Percentiles rank a stretch among this genome's conserved stretches.
Conservation (phyloP, 2,113 vertebrate species). For the Cariama cristata region DNA sequence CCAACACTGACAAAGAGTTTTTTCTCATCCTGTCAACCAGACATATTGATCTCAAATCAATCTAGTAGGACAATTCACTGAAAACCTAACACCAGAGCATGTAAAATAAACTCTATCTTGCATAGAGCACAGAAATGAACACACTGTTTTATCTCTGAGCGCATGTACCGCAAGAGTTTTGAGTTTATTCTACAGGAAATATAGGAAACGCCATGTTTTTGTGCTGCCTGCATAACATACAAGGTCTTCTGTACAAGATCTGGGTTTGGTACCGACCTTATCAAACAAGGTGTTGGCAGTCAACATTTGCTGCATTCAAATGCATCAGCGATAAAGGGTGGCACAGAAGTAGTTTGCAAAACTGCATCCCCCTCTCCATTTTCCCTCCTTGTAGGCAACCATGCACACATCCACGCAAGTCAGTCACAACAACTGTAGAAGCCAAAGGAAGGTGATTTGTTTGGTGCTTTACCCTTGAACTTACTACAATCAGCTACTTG, state of each 20-base stretch:
- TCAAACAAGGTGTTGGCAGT: slow-evolving; percentile 42
- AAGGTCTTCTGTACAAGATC: neutral
- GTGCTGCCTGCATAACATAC: neutral
- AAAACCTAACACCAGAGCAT: neutral
- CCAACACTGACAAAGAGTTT: slow-evolving; percentile 46
- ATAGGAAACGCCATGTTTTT: neutral
- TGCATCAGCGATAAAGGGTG: neutral
- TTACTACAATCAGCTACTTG: neutral
- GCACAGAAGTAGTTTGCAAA: slow-evolving; percentile 19
- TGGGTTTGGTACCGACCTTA: slow-evolving; percentile 6
- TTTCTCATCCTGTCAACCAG: slow-evolving; percentile 43
- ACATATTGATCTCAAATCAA: slow-evolving; percentile 54
- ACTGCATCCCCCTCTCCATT: slow-evolving; percentile 13
- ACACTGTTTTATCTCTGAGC: neutral
- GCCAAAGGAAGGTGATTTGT: neutral
- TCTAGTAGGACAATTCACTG: slow-evolving; percentile 52
- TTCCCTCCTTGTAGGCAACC: neutral
- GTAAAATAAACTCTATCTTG: neutral
- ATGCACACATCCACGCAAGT: neutral
- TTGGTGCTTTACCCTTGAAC: neutral
- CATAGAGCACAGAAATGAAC: neutral
- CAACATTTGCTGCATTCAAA: slow-evolving; percentile 37
- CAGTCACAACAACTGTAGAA: slow-evolving; percentile 10
- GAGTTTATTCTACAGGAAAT: neutral
- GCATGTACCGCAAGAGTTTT: fast-evolving